These are phyloP conservation scores for Anguilla marmorata DNA, from an alignment of 2,797 vertebrate species.

Conservation along the genomic window DNA sequence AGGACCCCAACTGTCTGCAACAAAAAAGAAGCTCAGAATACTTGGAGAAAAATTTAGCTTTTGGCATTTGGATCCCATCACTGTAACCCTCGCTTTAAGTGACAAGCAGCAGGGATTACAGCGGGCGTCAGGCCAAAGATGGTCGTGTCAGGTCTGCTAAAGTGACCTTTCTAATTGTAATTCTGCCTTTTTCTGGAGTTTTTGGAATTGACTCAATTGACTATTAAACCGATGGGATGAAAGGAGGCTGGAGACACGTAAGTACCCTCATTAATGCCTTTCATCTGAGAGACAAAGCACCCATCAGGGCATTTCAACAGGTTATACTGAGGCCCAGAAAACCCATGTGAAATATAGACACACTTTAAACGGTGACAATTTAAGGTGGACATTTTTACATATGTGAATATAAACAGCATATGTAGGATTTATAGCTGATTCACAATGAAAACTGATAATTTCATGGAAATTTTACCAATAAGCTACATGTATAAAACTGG, in stretches of 20 bases:
- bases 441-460: background rate
- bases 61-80: background rate
- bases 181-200: background rate
- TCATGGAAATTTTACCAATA: background rate
- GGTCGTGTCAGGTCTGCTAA: background rate
- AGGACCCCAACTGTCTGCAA: background rate
- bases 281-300: constrained; percentile 6
- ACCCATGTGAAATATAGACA: background rate
- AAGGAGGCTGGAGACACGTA: background rate
- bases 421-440: background rate
- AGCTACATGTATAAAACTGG: background rate
- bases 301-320: background rate
- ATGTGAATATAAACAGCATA: background rate
- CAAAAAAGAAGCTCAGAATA: background rate
- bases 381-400: background rate
- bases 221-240: background rate
- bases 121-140: background rate
- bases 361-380: background rate
- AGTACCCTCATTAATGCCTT: constrained; percentile 6
- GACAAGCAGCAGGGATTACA: background rate
- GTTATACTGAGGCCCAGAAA: background rate
- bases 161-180: constrained; percentile 14
- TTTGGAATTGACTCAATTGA: background rate
- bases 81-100: background rate
- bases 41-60: background rate